Base-by-base conservation (phyloP, 1,140 invertebrate species). In the Drosophila bocki region DNA sequence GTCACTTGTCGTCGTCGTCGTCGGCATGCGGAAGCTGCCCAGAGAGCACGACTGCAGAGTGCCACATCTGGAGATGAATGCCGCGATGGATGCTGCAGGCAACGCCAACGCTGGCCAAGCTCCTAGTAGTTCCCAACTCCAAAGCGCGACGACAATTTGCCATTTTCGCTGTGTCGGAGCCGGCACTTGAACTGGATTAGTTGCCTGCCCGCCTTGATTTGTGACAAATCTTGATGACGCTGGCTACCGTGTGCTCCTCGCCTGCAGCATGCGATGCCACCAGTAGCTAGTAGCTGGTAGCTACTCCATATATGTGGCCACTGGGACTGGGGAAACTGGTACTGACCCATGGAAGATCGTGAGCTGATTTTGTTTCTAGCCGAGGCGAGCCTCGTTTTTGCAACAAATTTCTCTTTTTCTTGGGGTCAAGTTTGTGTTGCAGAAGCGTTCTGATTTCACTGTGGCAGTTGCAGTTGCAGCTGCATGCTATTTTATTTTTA, bases 331-430 rank as follows among this genome's bases (percentile, higher is more conserved):
- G 51, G 53, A 56, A 56, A 56, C 53, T 56, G 53, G 53, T 56
- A 58, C 51, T 71, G 69, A 50, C 54, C 51, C 50, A 75, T 42
- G 45, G 60, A 74, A 87, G 85, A 81, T 90, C 81, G 85, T 88
- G 85, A 67, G 85, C 85, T 88, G 85, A 88, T 88, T 85, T 85
- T 75, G 56, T 88, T 83, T 81, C 61, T 8, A 54, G 33, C 33
- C 32, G 3, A 19, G 11, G 7, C 6, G n/a, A 70, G 76, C 80
- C 58, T 72, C 63, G 65, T 67, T 79, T 86, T 84, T 78, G 80
- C 75, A 78, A 82, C 74, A 79, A 88, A 88, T 88, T 88, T 88
- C 84, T 88, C 85, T 88, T 88, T 88, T 88, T 90, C 85, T 88
- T 85, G 85, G 81, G 85, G 85, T 88, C 85, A 88, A 88, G 85